Evolutionary conservation across 2,888 invertebrate species (phyloP).

Genomic region (Melikaiella ostensackeni): DNA sequence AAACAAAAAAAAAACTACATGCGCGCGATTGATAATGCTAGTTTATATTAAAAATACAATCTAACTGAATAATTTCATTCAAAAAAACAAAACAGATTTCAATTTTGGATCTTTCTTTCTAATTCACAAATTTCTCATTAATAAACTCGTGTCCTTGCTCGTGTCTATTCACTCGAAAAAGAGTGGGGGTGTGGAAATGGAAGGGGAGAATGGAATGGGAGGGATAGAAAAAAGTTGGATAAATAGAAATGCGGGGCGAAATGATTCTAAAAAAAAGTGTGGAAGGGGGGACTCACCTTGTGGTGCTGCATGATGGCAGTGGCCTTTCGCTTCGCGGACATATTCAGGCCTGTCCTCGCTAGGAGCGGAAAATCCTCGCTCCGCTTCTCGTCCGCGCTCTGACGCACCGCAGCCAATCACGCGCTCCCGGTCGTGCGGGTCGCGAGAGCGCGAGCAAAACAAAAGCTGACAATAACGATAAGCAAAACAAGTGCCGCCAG

Average conservation of each 20-base stretch:
- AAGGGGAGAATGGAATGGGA: not conserved
- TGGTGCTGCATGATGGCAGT: constrained; percentile 85
- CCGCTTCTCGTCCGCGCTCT: constrained; percentile 58
- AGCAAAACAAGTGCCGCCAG: constrained; percentile 51
- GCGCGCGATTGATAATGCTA: no score
- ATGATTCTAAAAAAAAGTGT: constrained; percentile 28
- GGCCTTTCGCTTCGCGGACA: constrained; percentile 88
- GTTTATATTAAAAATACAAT: no score
- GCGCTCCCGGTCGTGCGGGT: constrained; percentile 47
- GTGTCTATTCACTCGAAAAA: not conserved
- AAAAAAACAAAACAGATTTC: no score
- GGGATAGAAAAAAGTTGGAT: not conserved
- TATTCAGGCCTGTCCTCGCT: constrained; percentile 73
- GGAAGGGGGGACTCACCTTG: constrained; percentile 71
- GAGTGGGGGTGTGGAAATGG: constrained; percentile 5
- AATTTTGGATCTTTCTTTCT: no score
- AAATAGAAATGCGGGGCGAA: constrained; percentile 40
- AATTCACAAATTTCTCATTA: no score
- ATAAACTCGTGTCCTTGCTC: no score
- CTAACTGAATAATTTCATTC: no score
- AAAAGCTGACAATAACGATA: constrained; percentile 47
- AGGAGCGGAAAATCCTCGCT: constrained; percentile 61
- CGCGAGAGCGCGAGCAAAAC: constrained; percentile 60
- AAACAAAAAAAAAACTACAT: no score
- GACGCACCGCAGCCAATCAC: constrained; percentile 53